Evolutionary conservation across 2,113 vertebrate genomes (phyloP).

Genomic region (Turdus rufiventris): DNA sequence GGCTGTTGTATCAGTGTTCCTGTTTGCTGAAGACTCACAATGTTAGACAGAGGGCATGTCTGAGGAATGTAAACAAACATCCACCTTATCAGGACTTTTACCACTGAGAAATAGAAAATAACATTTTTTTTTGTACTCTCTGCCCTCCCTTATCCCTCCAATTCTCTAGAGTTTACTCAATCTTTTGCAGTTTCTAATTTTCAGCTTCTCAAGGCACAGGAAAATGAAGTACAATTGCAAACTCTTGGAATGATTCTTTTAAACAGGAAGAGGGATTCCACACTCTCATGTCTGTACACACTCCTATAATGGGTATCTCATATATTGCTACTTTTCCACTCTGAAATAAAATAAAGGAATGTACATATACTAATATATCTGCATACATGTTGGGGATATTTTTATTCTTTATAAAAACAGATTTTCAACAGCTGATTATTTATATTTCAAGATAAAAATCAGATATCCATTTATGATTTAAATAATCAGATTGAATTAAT

Average conservation of each 20-base stretch:
- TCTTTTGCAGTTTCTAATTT: neutral
- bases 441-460: neutral
- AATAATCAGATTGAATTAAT: neutral
- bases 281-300: neutral
- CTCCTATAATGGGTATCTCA: neutral
- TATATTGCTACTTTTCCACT: neutral
- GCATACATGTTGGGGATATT: neutral
- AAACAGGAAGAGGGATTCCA: neutral
- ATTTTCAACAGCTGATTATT: neutral
- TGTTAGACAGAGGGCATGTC: neutral
- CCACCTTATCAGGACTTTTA: constrained; percentile 18
- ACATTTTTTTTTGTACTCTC: neutral
- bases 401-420: neutral
- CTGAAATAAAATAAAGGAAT: neutral
- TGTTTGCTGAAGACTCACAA: constrained; percentile 17
- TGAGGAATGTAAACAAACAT: constrained; percentile 36
- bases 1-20: neutral
- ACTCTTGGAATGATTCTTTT: neutral
- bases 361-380: neutral
- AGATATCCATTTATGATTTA: neutral
- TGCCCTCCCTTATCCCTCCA: neutral
- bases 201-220: neutral
- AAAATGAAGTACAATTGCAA: neutral
- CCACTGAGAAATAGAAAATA: constrained; percentile 17
- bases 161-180: neutral